Evolutionary conservation across 2,888 invertebrate genomes (phyloP).

Genomic region (Nomada fabriciana): DNA sequence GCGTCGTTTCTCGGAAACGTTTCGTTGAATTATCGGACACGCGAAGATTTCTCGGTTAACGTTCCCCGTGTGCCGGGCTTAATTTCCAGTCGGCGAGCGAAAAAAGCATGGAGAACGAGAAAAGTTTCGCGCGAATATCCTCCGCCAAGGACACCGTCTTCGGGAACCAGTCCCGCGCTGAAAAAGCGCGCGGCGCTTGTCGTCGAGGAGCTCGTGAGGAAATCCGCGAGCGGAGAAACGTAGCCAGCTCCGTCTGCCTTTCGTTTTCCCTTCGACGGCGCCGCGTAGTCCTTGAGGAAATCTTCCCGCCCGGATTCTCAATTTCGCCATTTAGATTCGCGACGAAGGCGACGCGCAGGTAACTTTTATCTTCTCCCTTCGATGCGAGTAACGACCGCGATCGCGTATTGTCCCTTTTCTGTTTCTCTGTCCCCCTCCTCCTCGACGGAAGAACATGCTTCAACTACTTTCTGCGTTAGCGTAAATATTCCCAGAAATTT

Average conservation of each 20-base stretch:
- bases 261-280: conserved; percentile 82
- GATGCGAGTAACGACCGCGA: no score
- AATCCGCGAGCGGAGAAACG: conserved; percentile 44
- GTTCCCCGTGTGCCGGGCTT: not conserved
- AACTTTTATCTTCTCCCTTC: no score
- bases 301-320: conserved; percentile 81
- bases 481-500: no score
- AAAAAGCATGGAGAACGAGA: conserved; percentile 40
- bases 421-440: no score
- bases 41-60: not conserved
- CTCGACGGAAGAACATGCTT: no score
- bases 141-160: conserved; percentile 68
- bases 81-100: conserved; percentile 31
- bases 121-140: conserved; percentile 56
- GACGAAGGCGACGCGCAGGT: no score
- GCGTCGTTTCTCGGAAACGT: no score
- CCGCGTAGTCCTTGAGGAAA: conserved; percentile 81
- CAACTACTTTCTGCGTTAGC: no score
- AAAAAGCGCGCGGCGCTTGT: conserved; percentile 55
- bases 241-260: conserved; percentile 73
- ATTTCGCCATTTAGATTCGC: conserved; percentile 76
- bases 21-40: not conserved
- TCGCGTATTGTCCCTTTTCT: no score
- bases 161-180: conserved; percentile 68
- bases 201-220: conserved; percentile 40